Conservation (phyloP, 2,888 invertebrate genomes). For the Spicauda simplicius region DNA sequence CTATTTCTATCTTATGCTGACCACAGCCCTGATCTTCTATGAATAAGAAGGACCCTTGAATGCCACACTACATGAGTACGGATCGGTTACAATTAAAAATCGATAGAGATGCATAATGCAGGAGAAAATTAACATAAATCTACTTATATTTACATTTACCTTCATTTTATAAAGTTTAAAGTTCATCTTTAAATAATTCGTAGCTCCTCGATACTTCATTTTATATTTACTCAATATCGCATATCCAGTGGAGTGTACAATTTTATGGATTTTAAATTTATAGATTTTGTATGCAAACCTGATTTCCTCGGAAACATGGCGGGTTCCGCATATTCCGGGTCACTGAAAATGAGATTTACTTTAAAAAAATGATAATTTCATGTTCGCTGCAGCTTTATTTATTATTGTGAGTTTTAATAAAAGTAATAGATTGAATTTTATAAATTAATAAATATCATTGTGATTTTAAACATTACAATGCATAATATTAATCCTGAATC, state of each 20-base stretch:
- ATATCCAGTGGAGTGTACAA: slow-evolving; percentile 17
- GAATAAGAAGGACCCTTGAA: too few species aligned
- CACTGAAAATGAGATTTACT: not conserved
- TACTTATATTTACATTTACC: not conserved
- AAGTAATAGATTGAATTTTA: too few species aligned
- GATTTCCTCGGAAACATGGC: slow-evolving; percentile 9
- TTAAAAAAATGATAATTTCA: not conserved
- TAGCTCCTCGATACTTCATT: slow-evolving; percentile 9
- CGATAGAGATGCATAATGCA: too few species aligned
- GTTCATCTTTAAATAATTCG: not conserved
- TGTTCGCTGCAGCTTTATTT: not conserved
- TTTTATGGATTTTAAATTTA: slow-evolving; percentile 27
- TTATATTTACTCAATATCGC: slow-evolving; percentile 23
- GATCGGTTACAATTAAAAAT: too few species aligned
- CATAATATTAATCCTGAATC: too few species aligned
- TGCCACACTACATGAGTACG: too few species aligned
- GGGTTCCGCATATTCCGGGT: slow-evolving; percentile 12
- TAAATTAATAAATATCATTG: too few species aligned
- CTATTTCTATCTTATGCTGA: too few species aligned
- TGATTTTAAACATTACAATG: too few species aligned
- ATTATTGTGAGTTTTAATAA: too few species aligned
- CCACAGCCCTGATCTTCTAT: too few species aligned
- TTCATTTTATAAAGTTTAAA: not conserved
- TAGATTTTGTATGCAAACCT: slow-evolving; percentile 20
- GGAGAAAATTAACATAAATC: too few species aligned